Evolutionary conservation across 2,113 vertebrate species (phyloP), one percentile per base, ranked within the genome.

Genomic region (Gila orcuttii): DNA sequence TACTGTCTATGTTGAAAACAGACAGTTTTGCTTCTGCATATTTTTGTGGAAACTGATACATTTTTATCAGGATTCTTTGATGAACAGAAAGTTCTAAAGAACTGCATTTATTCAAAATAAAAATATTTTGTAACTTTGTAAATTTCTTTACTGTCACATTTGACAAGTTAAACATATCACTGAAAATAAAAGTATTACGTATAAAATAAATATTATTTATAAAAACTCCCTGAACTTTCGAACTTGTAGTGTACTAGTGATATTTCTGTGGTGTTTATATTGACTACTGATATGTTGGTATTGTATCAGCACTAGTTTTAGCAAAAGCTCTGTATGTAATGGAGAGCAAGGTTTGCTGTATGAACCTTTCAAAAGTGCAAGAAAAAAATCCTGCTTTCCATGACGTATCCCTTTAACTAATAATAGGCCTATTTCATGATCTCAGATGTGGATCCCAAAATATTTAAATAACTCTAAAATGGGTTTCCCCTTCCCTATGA

Each of bases 401-500:
- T 47, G 23, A 47, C 4, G 12, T 25, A 47, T 47, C 23, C 12
- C 39, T 55, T 12, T 7, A 36, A 9, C 47, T 69, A 52, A 21
- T 10, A 78, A 55, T 52, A 76, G 74, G 3, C 25, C 39, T 5
- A 11, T 50, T 28, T 28, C 2, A 9, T 55, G 25, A 33, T 31
- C 76, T 57, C 50, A 36, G 52, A 36, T 59, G n/a, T 57, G 50
- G 47, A 36, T 78, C 7, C 15, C 15, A 19, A 55, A 55, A 55
- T 28, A 17, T 21, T 52, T 55, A 52, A 23, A 33, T 73, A 45
- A 73, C 69, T 42, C 31, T 59, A 19, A 39, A 39, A 60, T 79
- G 77, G 77, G 33, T 79, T 79, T 79, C 21, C 77, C 55, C 77
- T 39, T 60, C 33, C 6, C 17, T n/a, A 12, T 60, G 55, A 39